Evolutionary conservation across 2,888 invertebrate species (phyloP).

Genomic region (Onthophagus sagittarius): DNA sequence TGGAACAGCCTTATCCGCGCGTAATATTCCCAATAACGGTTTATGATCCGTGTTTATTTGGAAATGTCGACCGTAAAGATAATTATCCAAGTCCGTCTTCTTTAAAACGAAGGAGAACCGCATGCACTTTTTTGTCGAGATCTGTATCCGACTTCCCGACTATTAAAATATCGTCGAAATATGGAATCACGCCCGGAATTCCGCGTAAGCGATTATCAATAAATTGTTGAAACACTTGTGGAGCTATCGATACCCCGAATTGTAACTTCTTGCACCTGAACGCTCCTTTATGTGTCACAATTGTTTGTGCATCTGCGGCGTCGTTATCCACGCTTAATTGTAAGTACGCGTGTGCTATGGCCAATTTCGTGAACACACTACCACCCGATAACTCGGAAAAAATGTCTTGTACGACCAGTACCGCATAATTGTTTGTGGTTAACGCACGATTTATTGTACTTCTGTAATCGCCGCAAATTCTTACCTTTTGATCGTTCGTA

Average conservation of each 20-base stretch:
- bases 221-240: conserved; percentile 1
- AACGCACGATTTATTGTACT: not conserved
- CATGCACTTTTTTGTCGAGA: not conserved
- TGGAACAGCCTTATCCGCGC: conserved; percentile 31
- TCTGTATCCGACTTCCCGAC: not conserved
- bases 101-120: not conserved
- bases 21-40: not conserved
- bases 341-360: not conserved
- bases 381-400: not conserved
- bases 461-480: not conserved
- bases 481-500: not conserved
- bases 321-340: not conserved
- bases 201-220: not conserved
- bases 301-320: not conserved
- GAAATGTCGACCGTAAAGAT: conserved; percentile 15
- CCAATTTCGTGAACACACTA: not conserved
- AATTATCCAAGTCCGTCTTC: not conserved
- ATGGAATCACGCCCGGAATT: conserved; percentile 1
- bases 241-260: conserved; percentile 25
- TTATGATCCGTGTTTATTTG: conserved; percentile 17
- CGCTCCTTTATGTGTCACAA: conserved; percentile 30
- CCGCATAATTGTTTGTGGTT: not conserved
- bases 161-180: conserved; percentile 5
- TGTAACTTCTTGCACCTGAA: conserved; percentile 33
- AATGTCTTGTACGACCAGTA: not conserved